Percentiles rank a stretch among this genome's conserved stretches.
Conservation (phyloP, 2,888 invertebrate genomes). For the Cistogaster globosa region DNA sequence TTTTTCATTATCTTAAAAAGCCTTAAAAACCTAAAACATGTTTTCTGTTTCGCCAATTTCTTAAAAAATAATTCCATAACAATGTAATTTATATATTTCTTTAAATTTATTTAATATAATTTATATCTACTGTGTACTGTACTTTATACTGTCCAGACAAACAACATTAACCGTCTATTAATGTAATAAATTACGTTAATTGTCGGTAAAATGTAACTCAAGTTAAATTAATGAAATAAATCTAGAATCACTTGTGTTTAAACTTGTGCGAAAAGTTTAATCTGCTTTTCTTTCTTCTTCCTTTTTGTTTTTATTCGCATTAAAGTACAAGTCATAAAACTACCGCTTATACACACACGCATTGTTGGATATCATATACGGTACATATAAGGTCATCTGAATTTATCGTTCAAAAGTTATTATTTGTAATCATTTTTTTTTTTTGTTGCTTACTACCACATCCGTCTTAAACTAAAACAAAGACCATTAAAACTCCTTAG, state of each 20-base stretch:
- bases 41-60: neutral
- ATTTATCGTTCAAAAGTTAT: too few relatives aligned
- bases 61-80: neutral
- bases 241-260: neutral
- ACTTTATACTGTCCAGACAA: constrained; percentile 65
- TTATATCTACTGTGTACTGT: constrained; percentile 24
- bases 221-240: neutral
- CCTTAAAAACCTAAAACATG: too few relatives aligned
- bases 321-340: too few relatives aligned
- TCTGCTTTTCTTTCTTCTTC: neutral
- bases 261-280: neutral
- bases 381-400: too few relatives aligned
- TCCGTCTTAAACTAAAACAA: too few relatives aligned
- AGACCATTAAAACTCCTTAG: too few relatives aligned
- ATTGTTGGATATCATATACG: too few relatives aligned
- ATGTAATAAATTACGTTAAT: constrained; percentile 18
- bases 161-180: constrained; percentile 2
- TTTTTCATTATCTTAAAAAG: too few relatives aligned
- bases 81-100: neutral
- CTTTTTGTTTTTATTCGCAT: neutral
- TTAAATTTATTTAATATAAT: too few relatives aligned
- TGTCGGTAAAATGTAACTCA: constrained; percentile 3
- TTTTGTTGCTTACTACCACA: too few relatives aligned
- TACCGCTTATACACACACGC: too few relatives aligned
- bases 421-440: too few relatives aligned